Conservation (phyloP, 2,797 vertebrate species). For the Malurus leucopterus region DNA sequence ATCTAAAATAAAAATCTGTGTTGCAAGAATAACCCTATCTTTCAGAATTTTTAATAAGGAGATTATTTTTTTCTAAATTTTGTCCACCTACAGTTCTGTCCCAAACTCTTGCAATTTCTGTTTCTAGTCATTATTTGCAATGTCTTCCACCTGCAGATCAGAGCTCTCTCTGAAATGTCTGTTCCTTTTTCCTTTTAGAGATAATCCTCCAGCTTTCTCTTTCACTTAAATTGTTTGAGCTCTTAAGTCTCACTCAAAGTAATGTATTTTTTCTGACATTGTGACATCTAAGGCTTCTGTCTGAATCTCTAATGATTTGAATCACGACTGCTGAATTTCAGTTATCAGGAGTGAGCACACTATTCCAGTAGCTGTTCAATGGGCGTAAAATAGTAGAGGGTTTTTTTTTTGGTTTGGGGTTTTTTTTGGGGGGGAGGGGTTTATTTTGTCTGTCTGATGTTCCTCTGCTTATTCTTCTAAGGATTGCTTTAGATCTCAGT, state of each 20-base stretch:
- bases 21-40: neutral
- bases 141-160: neutral
- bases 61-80: neutral
- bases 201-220: neutral
- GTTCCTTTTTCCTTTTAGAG: neutral
- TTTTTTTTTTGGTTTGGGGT: no score
- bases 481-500: neutral
- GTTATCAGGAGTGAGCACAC: accelerated
- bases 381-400: neutral
- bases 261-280: neutral
- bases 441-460: neutral
- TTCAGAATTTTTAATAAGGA: neutral
- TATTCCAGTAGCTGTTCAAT: neutral
- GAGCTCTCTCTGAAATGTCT: neutral
- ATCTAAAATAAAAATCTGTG: neutral
- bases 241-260: neutral
- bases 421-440: no score
- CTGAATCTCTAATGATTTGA: neutral
- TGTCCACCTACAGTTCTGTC: neutral
- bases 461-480: neutral
- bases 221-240: neutral
- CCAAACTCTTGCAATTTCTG: neutral
- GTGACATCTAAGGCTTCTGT: neutral
- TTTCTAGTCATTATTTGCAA: neutral
- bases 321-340: neutral